Percentiles rank a stretch among this genome's conserved stretches.
Conservation (phyloP, 2,888 invertebrate genomes). For the Elaeidobius kamerunicus region DNA sequence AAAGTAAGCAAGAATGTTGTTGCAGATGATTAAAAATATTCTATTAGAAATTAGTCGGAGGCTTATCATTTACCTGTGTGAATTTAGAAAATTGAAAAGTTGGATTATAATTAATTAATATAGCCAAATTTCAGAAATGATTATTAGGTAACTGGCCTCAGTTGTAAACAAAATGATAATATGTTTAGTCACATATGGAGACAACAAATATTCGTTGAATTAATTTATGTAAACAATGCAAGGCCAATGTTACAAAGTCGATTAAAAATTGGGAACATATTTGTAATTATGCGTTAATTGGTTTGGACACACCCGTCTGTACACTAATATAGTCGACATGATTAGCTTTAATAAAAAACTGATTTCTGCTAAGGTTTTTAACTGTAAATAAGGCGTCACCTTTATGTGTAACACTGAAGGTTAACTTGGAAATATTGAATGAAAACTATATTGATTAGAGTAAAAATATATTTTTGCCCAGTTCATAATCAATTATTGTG, state of each 20-base stretch:
- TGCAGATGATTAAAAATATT: too few relatives aligned
- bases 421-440: conserved; percentile 5
- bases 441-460: neutral
- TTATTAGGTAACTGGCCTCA: neutral
- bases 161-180: neutral
- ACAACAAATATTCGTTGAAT: conserved; percentile 6
- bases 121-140: too few relatives aligned
- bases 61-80: too few relatives aligned
- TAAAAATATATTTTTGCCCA: conserved; percentile 2
- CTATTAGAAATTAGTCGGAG: too few relatives aligned
- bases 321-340: neutral
- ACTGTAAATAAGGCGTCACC: conserved; percentile 8
- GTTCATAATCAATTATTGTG: conserved; percentile 4
- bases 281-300: conserved; percentile 10
- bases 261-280: conserved; percentile 17
- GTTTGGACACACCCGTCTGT: conserved; percentile 10
- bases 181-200: neutral
- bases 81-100: too few relatives aligned
- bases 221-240: conserved; percentile 21
- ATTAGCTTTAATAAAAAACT: conserved; percentile 2
- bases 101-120: too few relatives aligned
- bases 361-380: neutral
- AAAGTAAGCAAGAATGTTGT: too few relatives aligned
- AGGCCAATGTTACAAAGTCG: conserved; percentile 12
- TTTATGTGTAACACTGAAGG: neutral